Percentiles rank a stretch among this genome's conserved stretches.
Evolutionary conservation across 2,797 vertebrate genomes (phyloP).

Genomic region (Sebastiscus albofasciatus): DNA sequence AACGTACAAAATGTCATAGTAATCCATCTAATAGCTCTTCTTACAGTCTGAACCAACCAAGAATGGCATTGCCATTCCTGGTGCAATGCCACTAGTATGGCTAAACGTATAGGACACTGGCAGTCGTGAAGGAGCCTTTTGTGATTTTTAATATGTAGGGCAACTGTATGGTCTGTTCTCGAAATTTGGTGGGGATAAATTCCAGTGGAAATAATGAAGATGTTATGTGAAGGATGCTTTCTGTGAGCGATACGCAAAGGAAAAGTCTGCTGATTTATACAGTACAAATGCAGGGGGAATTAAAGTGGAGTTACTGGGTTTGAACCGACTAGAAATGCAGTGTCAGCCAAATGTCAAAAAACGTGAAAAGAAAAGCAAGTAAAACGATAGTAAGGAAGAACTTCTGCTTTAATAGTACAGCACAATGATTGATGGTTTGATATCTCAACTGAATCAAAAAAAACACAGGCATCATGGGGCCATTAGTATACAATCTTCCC

Average conservation of each 20-base stretch:
- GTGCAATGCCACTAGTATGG: not conserved
- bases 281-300: not conserved
- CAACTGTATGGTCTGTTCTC: not conserved
- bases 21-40: not conserved
- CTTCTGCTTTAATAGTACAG: constrained; percentile 34
- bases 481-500: constrained; percentile 74
- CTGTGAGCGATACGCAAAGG: not conserved
- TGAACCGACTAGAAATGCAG: not conserved
- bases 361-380: constrained; percentile 22
- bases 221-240: not conserved
- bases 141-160: not conserved
- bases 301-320: not conserved
- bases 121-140: not conserved
- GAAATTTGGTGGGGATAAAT: not conserved
- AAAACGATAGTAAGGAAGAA: constrained; percentile 21
- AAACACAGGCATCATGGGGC: constrained; percentile 57
- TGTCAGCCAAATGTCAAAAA: constrained; percentile 38
- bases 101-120: not conserved
- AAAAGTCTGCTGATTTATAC: not conserved
- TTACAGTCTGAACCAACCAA: not conserved
- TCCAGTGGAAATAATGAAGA: not conserved
- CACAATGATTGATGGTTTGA: constrained; percentile 59
- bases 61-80: not conserved
- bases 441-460: constrained; percentile 54
- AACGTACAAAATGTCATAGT: not conserved